Base-by-base conservation (phyloP, 1,140 invertebrate species). In the Bombus impatiens region DNA sequence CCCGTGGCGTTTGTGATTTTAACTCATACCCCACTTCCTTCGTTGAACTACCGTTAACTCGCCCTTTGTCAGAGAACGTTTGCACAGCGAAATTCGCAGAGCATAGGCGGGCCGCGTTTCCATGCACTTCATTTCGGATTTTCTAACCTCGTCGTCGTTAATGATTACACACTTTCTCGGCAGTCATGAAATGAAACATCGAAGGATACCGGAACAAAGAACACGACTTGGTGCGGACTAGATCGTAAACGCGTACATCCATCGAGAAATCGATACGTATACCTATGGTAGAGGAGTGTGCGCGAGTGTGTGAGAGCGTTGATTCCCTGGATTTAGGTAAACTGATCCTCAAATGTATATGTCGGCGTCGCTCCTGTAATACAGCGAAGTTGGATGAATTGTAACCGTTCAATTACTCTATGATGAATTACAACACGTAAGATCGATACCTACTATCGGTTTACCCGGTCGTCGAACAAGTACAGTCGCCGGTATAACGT, bases 1-100 rank as follows among this genome's bases (percentile, higher is more conserved):
- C 83, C 78, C 78, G 67, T 85, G 78, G 83, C 83, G 83, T 85
- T 85, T 79, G 83, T 85, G 83, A 85, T 85, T 85, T 85, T 80
- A 80, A 85, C 83, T 37, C 44, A 37, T 44, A 25, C 72, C 3
- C 22, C 32, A 0, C 40, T 37, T 37, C 32, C 22, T n/a, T 6
- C 62, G n/a, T 13, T 65, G 57, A 80, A 44, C 68, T 78, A 68
- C 25, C 8, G 78, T 59, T 80, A 85, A 85, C 83, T 85, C 77
- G 57, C 53, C 83, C 83, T 85, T 85, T 85, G 83, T 85, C 77
- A 44, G 57, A 37, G 78, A 37, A 71, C 83, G 68, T 85, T 85
- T 85, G 83, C 57, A 37, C 68, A 80, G 42, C n/a, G 83, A 85
- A 85, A 85, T 85, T 85, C 59, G 68, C 78, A 22, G 67, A 15